Evolutionary conservation across 1,140 invertebrate genomes (phyloP).

Genomic region (Diorhabda sublineata): DNA sequence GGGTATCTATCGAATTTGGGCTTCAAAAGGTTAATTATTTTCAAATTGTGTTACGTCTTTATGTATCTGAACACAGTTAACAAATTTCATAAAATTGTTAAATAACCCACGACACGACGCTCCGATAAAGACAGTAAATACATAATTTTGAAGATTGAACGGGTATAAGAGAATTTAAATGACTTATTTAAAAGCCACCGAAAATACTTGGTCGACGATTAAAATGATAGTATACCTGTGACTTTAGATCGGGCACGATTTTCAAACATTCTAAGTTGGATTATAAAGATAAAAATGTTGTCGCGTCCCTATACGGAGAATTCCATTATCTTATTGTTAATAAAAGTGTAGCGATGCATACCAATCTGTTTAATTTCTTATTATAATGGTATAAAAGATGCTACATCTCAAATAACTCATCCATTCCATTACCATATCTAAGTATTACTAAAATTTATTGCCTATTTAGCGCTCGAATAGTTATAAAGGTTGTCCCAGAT

Average conservation of each 20-base stretch:
- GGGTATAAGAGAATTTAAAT: neutral
- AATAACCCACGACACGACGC: too few relatives aligned
- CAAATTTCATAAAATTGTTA: too few relatives aligned
- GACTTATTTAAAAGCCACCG: neutral
- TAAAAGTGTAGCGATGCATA: constrained; percentile 11
- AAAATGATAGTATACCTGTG: neutral
- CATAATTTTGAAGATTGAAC: neutral
- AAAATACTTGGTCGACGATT: neutral
- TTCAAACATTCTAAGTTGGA: neutral
- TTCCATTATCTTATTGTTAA: constrained; percentile 12
- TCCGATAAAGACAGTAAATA: neutral
- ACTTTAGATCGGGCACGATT: neutral
- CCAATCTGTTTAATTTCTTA: constrained; percentile 18
- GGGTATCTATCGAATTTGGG: too few relatives aligned
- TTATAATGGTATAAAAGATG: constrained; percentile 18
- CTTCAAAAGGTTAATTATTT: too few relatives aligned
- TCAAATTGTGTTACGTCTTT: too few relatives aligned
- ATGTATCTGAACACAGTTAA: too few relatives aligned
- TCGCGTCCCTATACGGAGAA: constrained; percentile 1
- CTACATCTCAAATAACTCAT: constrained; percentile 8
- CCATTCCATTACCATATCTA: constrained; percentile 16
- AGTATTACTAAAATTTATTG: constrained; percentile 20
- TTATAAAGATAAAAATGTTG: neutral
- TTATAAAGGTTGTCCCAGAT: constrained; percentile 8
- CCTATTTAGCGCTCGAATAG: constrained; percentile 16